Evolutionary conservation across 2,888 invertebrate species (phyloP), one percentile per base, ranked within the genome.

Genomic region (Strigamia transsilvanica): DNA sequence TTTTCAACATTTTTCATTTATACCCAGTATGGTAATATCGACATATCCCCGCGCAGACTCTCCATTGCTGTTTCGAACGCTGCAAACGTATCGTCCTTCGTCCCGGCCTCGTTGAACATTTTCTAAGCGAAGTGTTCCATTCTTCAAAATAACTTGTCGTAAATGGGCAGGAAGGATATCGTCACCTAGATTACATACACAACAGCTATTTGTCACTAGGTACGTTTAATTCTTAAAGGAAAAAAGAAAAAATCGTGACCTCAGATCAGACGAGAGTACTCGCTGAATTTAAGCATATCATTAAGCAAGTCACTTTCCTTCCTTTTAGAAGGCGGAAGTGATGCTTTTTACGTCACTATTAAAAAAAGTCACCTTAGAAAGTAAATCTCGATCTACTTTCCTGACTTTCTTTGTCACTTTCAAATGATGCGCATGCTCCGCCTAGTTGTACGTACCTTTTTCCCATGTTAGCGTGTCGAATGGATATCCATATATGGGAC

Each of bases 1-100:
- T 80, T 42, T 12, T 27, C 15, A 21, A 80, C 9, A 80, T 15
- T 51, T 51, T 51, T 27, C 23, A 42, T 79, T 83, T 87, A 84
- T 84, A 88, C 88, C 87, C 77, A 88, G 86, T 32, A 88, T 87
- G 51, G 84, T 85, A 66, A 88, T 86, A 83, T 85, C 85, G 21
- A 88, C 86, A 82, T 84, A 85, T 21, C 86, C 85, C 41, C 85
- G 85, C 84, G 86, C 86, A 0, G 27, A 32, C 38, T 81, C 81
- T 10, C 66, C 66, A 12, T 86, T 86, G 51, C 86, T 86, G 9
- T 86, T 87, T 73, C 84, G 85, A 0, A 87, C 88, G 10, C 85
- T 85, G 84, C 88, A 88, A n/a, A 86, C 86, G 84, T 88, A 88
- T 56, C 84, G 83, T 5, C 88, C 88, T 21, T 87, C 87, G 84